A percentile compares a stretch with the other conserved stretches of the same genome.
These are phyloP conservation scores for Chorisops tibialis DNA, from an alignment of 2,888 invertebrate species.

Conservation along the genomic window DNA sequence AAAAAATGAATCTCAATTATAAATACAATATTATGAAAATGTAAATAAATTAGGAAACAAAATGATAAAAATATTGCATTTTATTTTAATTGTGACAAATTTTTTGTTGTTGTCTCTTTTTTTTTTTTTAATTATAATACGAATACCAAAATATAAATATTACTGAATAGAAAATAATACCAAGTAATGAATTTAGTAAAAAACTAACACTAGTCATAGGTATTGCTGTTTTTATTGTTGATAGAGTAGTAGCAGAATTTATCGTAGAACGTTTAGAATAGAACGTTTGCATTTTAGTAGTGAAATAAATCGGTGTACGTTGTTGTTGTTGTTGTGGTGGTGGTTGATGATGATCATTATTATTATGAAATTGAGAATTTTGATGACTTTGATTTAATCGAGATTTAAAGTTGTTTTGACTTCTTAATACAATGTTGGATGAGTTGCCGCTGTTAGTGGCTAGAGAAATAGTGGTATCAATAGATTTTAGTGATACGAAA, in stretches of 20 bases:
- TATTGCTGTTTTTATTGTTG: conserved; percentile 8
- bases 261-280: too few relatives aligned
- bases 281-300: neutral
- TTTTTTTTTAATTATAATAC: conserved; percentile 30
- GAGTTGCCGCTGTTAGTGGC: conserved; percentile 27
- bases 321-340: neutral
- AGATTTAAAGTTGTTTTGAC: neutral
- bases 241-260: neutral
- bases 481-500: neutral
- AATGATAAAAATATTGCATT: conserved; percentile 20
- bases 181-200: conserved; percentile 35
- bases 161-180: conserved; percentile 36
- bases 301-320: neutral
- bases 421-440: neutral
- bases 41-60: neutral
- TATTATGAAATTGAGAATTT: neutral
- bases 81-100: conserved; percentile 26
- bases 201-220: neutral
- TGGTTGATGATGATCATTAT: neutral
- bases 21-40: neutral
- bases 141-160: conserved; percentile 47
- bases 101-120: conserved; percentile 38
- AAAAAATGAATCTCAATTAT: too few relatives aligned
- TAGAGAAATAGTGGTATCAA: conserved; percentile 31
- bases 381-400: neutral